Conservation (phyloP, 2,888 invertebrate genomes). For the Ectemnius continuus region DNA sequence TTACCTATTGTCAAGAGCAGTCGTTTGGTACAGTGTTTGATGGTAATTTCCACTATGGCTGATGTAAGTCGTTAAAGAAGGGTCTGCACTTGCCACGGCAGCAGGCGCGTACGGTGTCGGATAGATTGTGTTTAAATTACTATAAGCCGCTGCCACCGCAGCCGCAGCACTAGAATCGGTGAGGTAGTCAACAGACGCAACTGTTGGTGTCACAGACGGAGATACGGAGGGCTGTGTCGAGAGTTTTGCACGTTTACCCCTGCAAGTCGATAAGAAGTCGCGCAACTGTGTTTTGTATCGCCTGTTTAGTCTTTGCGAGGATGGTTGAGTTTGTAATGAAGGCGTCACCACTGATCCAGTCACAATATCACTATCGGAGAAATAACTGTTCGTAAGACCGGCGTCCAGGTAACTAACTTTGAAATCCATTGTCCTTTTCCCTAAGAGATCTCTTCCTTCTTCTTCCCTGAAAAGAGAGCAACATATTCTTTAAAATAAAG, state of each 20-base stretch:
- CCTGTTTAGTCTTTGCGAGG: constrained; percentile 87
- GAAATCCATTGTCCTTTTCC: constrained; percentile 99
- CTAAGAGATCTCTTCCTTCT: constrained; percentile 97
- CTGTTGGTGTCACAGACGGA: constrained; percentile 79
- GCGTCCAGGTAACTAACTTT: constrained; percentile 98
- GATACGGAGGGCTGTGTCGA: constrained; percentile 80
- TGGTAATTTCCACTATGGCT: constrained; percentile 86
- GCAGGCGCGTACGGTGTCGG: constrained; percentile 88
- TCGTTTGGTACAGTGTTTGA: constrained; percentile 81
- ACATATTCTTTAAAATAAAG: background rate
- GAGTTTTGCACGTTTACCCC: constrained; percentile 84
- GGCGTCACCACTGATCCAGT: constrained; percentile 80
- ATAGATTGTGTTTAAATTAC: constrained; percentile 88
- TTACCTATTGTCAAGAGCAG: constrained; percentile 79
- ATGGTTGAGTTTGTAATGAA: constrained; percentile 80
- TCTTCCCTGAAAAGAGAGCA: constrained; percentile 87
- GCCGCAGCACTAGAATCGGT: constrained; percentile 82
- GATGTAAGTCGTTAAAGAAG: constrained; percentile 83
- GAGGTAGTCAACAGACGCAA: constrained; percentile 84
- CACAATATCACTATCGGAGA: constrained; percentile 91
- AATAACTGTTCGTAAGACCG: constrained; percentile 93
- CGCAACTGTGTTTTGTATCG: constrained; percentile 96
- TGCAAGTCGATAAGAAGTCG: constrained; percentile 95
- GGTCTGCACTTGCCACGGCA: constrained; percentile 84
- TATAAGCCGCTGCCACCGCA: constrained; percentile 88